phyloP scores from a whole-genome alignment of 2,797 vertebrate genomes.

The Malacoraja senta region DNA sequence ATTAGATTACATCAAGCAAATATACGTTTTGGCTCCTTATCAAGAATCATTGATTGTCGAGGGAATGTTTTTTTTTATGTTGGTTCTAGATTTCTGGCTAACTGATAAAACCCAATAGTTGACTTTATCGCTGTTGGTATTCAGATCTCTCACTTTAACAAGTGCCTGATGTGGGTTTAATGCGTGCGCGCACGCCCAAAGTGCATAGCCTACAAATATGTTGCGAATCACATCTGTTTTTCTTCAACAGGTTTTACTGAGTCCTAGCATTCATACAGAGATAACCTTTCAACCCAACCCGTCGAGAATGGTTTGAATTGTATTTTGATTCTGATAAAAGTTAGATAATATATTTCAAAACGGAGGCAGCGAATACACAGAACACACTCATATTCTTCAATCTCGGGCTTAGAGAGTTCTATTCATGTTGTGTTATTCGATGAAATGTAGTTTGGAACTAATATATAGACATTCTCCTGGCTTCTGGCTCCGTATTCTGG shows the following conservation, averaged over 20 bases:
- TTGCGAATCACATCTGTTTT: slow-evolving; percentile 65
- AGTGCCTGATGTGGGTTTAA: slow-evolving; percentile 43
- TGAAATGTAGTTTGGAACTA: not conserved
- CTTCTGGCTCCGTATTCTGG: not conserved
- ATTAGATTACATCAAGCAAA: slow-evolving; percentile 21
- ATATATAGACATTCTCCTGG: not conserved
- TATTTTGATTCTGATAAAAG: slow-evolving; percentile 32
- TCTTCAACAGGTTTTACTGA: slow-evolving; percentile 59
- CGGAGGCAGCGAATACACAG: not conserved
- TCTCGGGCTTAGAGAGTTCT: not conserved
- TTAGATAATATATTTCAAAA: not conserved
- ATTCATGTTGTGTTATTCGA: not conserved
- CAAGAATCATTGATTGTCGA: not conserved
- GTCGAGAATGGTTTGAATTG: slow-evolving; percentile 44
- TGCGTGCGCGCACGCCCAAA: not conserved
- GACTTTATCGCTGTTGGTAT: slow-evolving; percentile 12
- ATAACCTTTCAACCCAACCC: slow-evolving; percentile 68
- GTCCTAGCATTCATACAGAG: slow-evolving; percentile 65
- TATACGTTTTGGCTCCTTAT: slow-evolving; percentile 26
- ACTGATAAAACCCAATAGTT: slow-evolving; percentile 5
- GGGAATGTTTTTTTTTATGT: not conserved
- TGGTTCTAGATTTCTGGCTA: not conserved
- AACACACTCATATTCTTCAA: not conserved
- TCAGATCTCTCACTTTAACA: slow-evolving; percentile 47
- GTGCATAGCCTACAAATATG: slow-evolving; percentile 50